Conservation (phyloP, 2,113 vertebrate genomes). For the Clupea harengus region DNA sequence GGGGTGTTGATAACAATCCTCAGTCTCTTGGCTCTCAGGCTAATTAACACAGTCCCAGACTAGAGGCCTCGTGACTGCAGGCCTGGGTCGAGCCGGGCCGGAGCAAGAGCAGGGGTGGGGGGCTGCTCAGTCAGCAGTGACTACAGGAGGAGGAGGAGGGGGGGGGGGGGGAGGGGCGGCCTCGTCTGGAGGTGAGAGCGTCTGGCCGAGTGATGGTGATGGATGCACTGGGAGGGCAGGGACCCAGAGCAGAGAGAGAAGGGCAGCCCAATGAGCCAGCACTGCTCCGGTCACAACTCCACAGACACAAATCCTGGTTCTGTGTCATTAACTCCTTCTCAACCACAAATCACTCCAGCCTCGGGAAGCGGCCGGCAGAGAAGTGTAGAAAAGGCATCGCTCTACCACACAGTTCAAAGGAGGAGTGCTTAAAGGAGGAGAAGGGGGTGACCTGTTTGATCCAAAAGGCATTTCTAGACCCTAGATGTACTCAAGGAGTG, state of each 20-base stretch:
- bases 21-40: constrained; percentile 48
- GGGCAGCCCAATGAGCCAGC: constrained; percentile 63
- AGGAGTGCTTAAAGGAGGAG: background rate
- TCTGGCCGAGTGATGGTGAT: constrained; percentile 60
- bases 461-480: background rate
- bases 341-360: constrained; percentile 61
- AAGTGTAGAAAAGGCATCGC: constrained; percentile 23
- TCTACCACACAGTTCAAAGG: background rate
- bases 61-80: constrained; percentile 13
- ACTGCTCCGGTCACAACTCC: constrained; percentile 61
- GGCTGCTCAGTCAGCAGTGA: constrained; percentile 45
- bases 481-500: background rate
- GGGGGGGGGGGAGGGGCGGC: constrained; percentile 41
- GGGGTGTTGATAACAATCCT: constrained; percentile 37
- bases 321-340: constrained; percentile 66
- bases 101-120: constrained; percentile 15
- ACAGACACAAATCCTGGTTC: constrained; percentile 68
- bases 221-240: constrained; percentile 42
- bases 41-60: constrained; percentile 53
- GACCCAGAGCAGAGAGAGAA: constrained; percentile 21
- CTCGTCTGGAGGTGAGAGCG: constrained; percentile 71
- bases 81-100: background rate
- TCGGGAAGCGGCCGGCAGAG: constrained; percentile 43
- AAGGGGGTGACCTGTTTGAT: background rate
- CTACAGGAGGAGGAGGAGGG: constrained; percentile 25